Evolutionary conservation across 2,888 invertebrate genomes (phyloP).

Genomic region (Agriopis leucophaearia): DNA sequence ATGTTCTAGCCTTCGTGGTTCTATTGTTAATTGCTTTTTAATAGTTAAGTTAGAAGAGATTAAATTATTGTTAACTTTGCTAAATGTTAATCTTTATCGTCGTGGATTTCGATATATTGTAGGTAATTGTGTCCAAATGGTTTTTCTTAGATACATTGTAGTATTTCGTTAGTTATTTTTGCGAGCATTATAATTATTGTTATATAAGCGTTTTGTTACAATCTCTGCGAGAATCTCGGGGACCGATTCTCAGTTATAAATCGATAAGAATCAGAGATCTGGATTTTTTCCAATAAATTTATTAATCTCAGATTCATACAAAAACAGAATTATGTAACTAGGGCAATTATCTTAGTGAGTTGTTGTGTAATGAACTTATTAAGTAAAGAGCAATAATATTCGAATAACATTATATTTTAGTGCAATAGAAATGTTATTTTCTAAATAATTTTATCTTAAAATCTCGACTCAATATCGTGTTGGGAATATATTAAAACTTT

Average conservation of each 20-base stretch:
- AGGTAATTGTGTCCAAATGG: slow-evolving; percentile 61
- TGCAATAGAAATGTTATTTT: slow-evolving; percentile 83
- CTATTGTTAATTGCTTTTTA: slow-evolving; percentile 80
- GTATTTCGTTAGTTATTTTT: slow-evolving; percentile 56
- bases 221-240: slow-evolving; percentile 79
- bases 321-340: slow-evolving; percentile 47
- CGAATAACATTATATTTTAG: slow-evolving; percentile 68
- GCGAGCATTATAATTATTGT: slow-evolving; percentile 60
- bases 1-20: slow-evolving; percentile 78
- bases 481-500: slow-evolving; percentile 47
- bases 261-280: slow-evolving; percentile 36
- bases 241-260: slow-evolving; percentile 58
- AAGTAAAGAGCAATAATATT: slow-evolving; percentile 76
- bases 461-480: slow-evolving; percentile 58
- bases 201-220: slow-evolving; percentile 68
- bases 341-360: slow-evolving; percentile 51
- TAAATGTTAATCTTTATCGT: slow-evolving; percentile 79
- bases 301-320: slow-evolving; percentile 43
- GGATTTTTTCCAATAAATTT: slow-evolving; percentile 44
- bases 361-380: slow-evolving; percentile 62
- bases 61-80: slow-evolving; percentile 86
- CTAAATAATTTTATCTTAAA: slow-evolving; percentile 76
- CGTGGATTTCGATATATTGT: slow-evolving; percentile 48
- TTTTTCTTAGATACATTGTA: slow-evolving; percentile 53
- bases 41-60: slow-evolving; percentile 82